Base-by-base conservation (phyloP, 35 echinoderm and acorn worm genomes). In the Apostichopus japonicus region DNA sequence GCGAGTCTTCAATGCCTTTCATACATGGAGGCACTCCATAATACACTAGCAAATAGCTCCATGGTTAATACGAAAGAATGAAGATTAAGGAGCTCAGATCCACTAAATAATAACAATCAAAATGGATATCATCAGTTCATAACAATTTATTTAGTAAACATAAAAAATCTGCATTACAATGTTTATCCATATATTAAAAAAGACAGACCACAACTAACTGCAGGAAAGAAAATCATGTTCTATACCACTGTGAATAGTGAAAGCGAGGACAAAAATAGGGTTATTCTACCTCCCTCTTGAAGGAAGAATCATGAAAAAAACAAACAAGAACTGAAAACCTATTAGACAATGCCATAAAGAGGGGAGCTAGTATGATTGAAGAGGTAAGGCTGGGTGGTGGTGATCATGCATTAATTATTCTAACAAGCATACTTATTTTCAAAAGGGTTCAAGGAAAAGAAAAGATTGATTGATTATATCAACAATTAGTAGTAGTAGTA, bases 161-260 rank as follows among this genome's bases (percentile, higher is more conserved):
- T 84, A 84, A 84, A 84, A 84, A 84, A 84, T 84, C 54, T 84
- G 81, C 81, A 84, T 59, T 84, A 84, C 81, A 84, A 84, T 84
- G 54, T 84, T 84, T 84, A 84, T 58, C 81, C 81, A 84, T 84
- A 84, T 57, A 55, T 84, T 84, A 84, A 84, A 56, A 84, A 84
- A 83, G 81, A 84, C 11, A 58, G 81, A 59, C 57, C 54, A 84
- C 81, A 84, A 11, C 52, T 56, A 84, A 22, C 56, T 22, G 16
- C 56, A 84, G 56, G n/a, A 55, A 57, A 75, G 21, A 75, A 73
- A 75, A n/a, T 24, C 81, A 84, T 84, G 54, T 55, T 54, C 33
- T 84, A 57, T 57, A 83, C 6, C 44, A n/a, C 51, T n/a, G 56
- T 53, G 81, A 84, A 80, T n/a, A 54, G 8, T 17, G 54, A 58